Evolutionary conservation across 2,888 invertebrate genomes (phyloP).

Genomic region (Nemoura dubitans): DNA sequence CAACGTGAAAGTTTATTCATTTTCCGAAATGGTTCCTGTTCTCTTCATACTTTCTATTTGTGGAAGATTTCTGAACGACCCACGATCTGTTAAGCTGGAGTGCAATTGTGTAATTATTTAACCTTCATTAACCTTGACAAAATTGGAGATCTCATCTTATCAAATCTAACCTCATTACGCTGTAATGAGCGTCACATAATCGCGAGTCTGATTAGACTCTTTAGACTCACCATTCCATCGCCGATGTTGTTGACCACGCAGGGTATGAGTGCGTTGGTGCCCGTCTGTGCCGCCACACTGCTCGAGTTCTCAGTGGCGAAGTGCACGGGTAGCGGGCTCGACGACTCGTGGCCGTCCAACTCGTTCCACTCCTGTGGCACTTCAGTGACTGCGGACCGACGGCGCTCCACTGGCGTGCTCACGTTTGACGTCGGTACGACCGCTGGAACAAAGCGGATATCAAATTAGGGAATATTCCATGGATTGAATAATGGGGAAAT

Average conservation of each 20-base stretch:
- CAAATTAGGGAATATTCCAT: neutral
- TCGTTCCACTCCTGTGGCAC: constrained; percentile 38
- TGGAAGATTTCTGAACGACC: too few relatives aligned
- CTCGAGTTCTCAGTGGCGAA: constrained; percentile 87
- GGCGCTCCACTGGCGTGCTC: constrained; percentile 31
- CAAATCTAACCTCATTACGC: too few relatives aligned
- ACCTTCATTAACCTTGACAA: too few relatives aligned
- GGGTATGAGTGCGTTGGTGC: constrained; percentile 83
- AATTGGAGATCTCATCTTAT: too few relatives aligned
- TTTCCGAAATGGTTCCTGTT: neutral
- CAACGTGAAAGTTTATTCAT: neutral
- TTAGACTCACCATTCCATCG: constrained; percentile 84
- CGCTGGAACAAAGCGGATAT: constrained; percentile 23
- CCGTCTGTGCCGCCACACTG: constrained; percentile 82
- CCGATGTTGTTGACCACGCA: constrained; percentile 87
- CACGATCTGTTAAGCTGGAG: too few relatives aligned
- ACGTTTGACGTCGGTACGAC: neutral
- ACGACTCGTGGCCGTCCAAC: constrained; percentile 35
- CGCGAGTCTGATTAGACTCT: too few relatives aligned
- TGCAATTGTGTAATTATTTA: too few relatives aligned
- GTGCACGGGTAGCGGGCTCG: constrained; percentile 50
- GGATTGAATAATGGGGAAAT: neutral
- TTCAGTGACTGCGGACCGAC: constrained; percentile 34
- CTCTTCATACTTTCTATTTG: too few relatives aligned
- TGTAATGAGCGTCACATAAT: too few relatives aligned